phyloP scores from a whole-genome alignment of 2,797 vertebrate species.

The Scarus forsteni region DNA sequence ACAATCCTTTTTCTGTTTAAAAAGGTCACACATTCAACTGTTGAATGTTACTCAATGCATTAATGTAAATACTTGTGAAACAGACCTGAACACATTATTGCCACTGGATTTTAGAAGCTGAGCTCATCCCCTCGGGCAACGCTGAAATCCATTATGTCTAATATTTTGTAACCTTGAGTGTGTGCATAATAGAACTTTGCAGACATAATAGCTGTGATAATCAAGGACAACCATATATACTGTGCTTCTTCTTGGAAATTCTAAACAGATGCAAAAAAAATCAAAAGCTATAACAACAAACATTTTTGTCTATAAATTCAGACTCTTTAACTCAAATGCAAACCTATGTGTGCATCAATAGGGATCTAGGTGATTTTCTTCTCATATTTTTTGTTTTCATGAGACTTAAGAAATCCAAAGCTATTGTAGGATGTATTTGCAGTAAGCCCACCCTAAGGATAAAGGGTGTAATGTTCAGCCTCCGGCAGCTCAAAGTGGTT shows the following conservation, averaged over 20 bases:
- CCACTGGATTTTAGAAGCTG: background rate
- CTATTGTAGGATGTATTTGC: constrained; percentile 42
- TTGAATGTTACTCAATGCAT: no score
- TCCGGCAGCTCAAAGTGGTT: constrained; percentile 73
- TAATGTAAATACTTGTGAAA: no score
- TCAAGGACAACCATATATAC: constrained; percentile 12
- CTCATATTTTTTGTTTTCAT: constrained; percentile 24
- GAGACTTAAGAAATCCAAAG: constrained; percentile 1
- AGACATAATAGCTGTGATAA: background rate
- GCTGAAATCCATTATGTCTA: constrained; percentile 1
- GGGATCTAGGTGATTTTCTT: background rate
- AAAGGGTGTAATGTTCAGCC: constrained; percentile 77
- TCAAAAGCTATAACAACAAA: no score
- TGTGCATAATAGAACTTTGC: background rate
- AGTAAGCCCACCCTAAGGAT: constrained; percentile 59
- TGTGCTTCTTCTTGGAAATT: background rate
- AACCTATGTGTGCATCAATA: background rate
- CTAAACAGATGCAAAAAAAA: background rate
- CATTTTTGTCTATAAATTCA: background rate
- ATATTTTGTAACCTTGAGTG: background rate
- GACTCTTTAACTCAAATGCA: background rate
- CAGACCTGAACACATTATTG: background rate
- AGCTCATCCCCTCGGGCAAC: background rate
- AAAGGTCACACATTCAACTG: no score
- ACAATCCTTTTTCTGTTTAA: no score